Conservation (phyloP, 2,888 invertebrate genomes). For the Metallyticus violacea region DNA sequence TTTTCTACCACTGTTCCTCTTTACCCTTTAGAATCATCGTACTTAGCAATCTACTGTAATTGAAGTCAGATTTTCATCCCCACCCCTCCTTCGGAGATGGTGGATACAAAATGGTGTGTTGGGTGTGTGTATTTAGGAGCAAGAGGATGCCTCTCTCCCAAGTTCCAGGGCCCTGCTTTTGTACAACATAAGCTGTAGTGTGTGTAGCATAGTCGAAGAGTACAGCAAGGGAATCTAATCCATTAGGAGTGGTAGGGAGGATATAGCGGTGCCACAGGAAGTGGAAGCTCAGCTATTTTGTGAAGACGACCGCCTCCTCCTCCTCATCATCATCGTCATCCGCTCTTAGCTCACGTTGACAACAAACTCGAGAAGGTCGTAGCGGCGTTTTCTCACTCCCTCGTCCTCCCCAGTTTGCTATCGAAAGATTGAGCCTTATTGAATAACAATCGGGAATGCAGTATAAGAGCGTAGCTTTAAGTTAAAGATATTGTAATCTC, state of each 20-base stretch:
- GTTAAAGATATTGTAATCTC: too few species aligned
- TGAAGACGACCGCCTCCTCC: neutral
- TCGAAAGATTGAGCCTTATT: neutral
- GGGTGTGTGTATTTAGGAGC: slow-evolving; percentile 14
- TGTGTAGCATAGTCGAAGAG: neutral
- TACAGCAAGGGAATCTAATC: slow-evolving; percentile 8
- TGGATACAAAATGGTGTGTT: slow-evolving; percentile 17
- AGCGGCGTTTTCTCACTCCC: too few species aligned
- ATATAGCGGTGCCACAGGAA: neutral
- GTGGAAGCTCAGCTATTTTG: neutral
- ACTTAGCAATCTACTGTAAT: slow-evolving; percentile 28
- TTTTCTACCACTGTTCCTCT: neutral
- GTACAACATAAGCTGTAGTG: slow-evolving; percentile 10
- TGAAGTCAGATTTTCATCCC: slow-evolving; percentile 26
- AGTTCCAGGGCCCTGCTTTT: slow-evolving; percentile 4
- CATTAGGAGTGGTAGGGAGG: slow-evolving; percentile 3
- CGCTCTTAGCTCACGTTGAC: neutral
- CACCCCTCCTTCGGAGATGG: neutral
- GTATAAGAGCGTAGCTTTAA: too few species aligned
- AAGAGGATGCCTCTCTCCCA: too few species aligned
- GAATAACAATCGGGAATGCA: neutral
- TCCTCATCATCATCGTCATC: too few species aligned
- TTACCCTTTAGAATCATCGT: neutral
- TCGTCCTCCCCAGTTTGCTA: too few species aligned
- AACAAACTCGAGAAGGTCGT: neutral